Evolutionary conservation across 2,797 vertebrate species (phyloP).

Genomic region (Amazonetta brasiliensis): DNA sequence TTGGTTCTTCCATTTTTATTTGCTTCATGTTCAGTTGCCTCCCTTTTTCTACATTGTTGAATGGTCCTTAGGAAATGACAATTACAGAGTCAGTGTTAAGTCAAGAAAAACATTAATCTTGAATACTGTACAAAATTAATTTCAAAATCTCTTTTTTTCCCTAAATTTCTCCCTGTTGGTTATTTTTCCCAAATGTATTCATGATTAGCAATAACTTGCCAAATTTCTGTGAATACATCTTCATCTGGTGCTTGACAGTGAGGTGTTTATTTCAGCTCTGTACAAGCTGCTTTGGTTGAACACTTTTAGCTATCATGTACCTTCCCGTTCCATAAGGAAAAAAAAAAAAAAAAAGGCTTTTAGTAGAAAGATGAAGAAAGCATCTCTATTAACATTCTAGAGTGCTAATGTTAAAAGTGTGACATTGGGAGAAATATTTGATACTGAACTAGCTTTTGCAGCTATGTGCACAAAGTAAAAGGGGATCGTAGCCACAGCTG

Average conservation of each 20-base stretch:
- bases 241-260: neutral
- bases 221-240: neutral
- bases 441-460: neutral
- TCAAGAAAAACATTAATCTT: neutral
- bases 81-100: conserved; percentile 1
- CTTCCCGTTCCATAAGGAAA: neutral
- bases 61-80: conserved; percentile 15
- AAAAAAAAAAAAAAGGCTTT: neutral
- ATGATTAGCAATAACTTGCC: neutral
- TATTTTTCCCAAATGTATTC: neutral
- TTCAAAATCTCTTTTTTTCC: neutral
- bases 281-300: conserved; percentile 30
- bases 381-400: neutral
- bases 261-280: conserved; percentile 28
- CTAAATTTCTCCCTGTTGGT: neutral
- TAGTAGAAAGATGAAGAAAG: conserved; percentile 14
- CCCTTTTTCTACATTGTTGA: neutral
- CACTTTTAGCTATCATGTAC: neutral
- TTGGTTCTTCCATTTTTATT: conserved; percentile 41
- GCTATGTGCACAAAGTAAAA: neutral
- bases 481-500: neutral
- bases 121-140: neutral
- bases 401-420: neutral
- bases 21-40: neutral
- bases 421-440: neutral